Evolutionary conservation across 92 coral and sea anemone genomes (phyloP), one percentile per base, ranked within the genome.

Genomic region (Epizoanthus scotinus): DNA sequence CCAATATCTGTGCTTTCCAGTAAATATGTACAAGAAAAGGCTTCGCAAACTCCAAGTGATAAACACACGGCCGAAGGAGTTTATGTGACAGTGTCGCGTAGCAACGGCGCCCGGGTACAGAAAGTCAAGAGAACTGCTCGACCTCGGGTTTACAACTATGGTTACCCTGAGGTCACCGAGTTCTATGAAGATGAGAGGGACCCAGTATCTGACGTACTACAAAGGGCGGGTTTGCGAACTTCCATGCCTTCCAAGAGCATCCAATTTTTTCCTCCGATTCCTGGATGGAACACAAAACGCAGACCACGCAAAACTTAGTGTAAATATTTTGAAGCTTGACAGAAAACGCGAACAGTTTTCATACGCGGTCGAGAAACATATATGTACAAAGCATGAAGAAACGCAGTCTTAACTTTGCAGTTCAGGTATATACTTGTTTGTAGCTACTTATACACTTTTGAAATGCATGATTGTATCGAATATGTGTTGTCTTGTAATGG

Each of bases 41-140:
- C 81, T 12, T 57, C 81, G 7, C 81, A 75, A 26, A 75, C 81
- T 21, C 81, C 81, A 21, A 75, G 81, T 55, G 81, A 75, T n/a
- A 75, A 75, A 58, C 81, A 75, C 56, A 75, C 24, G 38, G 68
- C 52, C 2, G 81, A 75, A 57, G 81, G 81, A 75, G 81, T 75
- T 75, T 75, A 75, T 34, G 81, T 75, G 18, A 9, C 81, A 1
- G 81, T 75, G 68, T 75, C 81, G 81, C 81, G 81, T 75, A 75
- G 81, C 81, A 75, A 75, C 81, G 81, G 81, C 5, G 81, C 81
- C 3, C 67, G 81, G 19, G 56, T 75, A 53, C 81, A 75, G 24
- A 59, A 67, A 60, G 81, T 75, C 5, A 75, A 75, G 36, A 75
- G 61, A 75, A 60, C 81, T 5, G 67, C 81, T 38, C 26, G 44